Evolutionary conservation across 1,140 invertebrate genomes (phyloP), one percentile per base, ranked within the genome.

Genomic region (Solen grandis): DNA sequence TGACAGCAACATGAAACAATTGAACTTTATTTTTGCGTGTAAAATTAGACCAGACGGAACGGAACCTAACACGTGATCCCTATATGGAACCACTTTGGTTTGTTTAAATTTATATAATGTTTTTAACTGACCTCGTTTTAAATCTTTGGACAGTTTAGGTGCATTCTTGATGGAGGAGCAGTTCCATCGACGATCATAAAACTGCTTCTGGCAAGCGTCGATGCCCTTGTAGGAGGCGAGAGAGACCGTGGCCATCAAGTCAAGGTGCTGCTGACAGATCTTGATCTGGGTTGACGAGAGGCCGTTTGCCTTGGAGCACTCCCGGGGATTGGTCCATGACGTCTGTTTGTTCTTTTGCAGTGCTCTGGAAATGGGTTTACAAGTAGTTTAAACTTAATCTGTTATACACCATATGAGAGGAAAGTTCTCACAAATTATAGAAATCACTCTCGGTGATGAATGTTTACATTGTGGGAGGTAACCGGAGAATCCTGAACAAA

Each of bases 51-150:
- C n/a, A n/a, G n/a, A n/a, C n/a, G n/a, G n/a, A n/a, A n/a, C n/a
- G n/a, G n/a, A n/a, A n/a, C n/a, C n/a, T n/a, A n/a, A n/a, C n/a
- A n/a, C n/a, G n/a, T n/a, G n/a, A n/a, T n/a, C n/a, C n/a, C n/a
- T n/a, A n/a, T n/a, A n/a, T n/a, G n/a, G n/a, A n/a, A n/a, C n/a
- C n/a, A n/a, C n/a, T n/a, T n/a, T n/a, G n/a, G n/a, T n/a, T n/a
- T n/a, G n/a, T n/a, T n/a, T n/a, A n/a, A n/a, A n/a, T n/a, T n/a
- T n/a, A n/a, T n/a, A n/a, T n/a, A n/a, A n/a, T n/a, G n/a, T n/a
- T n/a, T n/a, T n/a, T n/a, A n/a, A n/a, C n/a, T n/a, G n/a, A 96
- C 96, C 96, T 93, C 95, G 94, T 5, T 95, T 94, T 70, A 97
- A 92, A 89, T 97, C 96, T 31, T 95, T 94, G 0, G 95, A 94